Base-by-base conservation (phyloP, 2,113 vertebrate genomes). In the Scolopax mira region DNA sequence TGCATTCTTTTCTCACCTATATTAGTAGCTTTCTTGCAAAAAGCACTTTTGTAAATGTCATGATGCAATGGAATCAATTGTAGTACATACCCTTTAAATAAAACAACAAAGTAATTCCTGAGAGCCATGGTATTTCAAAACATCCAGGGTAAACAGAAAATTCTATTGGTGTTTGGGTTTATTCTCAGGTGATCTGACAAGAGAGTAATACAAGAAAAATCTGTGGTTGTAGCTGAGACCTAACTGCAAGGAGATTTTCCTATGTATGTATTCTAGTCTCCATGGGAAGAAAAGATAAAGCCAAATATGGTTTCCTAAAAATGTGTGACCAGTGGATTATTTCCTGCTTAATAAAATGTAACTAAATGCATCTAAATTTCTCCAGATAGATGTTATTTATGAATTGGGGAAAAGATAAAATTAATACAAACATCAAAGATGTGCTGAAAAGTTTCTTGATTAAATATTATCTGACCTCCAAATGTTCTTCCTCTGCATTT, bases 21-120 rank as follows among this genome's bases (percentile, higher is more conserved):
- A 39, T 79, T 52, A 94, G 46, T 13, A 51, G 70, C 65, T 52
- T 70, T 37, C 88, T 62, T 64, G 57, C 85, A 93, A 84, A 92
- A 97, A 93, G 79, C 78, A 88, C 89, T 97, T 97, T 37, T n/a
- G 87, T 91, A 97, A 97, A 97, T 96, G 93, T 93, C 91, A 95
- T 37, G 93, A 92, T 89, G 88, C 71, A 11, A 84, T 85, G 89
- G 93, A 97, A 97, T 96, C 93, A 94, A 88, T 92, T 1, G 49
- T 49, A 74, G 54, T 55, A 58, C 93, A 15, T 96, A 96, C 62
- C 92, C 92, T 94, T 96, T 95, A 94, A 94, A 94, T 96, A 88
- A 92, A 93, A 95, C 91, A 96, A 94, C 91, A 90, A 93, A 95
- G 89, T 74, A 81, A 94, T 94, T 97, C 94, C 94, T 96, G 62